Conservation (phyloP, 1,140 invertebrate species). For the Portunus trituberculatus region DNA sequence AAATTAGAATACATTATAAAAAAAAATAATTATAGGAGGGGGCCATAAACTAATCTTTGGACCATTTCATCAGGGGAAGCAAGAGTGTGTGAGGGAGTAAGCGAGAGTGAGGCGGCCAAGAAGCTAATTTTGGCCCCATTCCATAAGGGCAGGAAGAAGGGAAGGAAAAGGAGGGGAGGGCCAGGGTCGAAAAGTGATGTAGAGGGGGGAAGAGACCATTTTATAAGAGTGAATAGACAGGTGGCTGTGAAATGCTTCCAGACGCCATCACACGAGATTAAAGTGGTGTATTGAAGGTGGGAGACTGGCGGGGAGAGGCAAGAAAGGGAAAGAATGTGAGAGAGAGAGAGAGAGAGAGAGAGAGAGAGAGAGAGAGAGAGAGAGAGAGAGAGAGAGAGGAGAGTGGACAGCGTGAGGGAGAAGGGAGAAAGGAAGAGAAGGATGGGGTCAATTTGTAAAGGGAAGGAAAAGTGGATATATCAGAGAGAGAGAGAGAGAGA, state of each 20-base stretch:
- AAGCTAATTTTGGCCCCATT: background rate
- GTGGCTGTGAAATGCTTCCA: background rate
- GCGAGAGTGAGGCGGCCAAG: background rate
- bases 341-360: background rate
- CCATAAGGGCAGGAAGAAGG: background rate
- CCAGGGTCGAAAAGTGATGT: background rate
- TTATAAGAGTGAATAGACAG: slow-evolving; percentile 12
- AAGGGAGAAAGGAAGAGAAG: too few species aligned
- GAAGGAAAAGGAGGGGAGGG: background rate
- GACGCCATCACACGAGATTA: background rate
- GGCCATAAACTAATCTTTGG: background rate
- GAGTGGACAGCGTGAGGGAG: too few species aligned
- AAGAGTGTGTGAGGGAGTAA: background rate
- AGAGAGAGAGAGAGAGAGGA: too few species aligned
- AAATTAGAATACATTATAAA: background rate
- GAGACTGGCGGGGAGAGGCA: background rate
- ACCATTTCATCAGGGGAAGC: background rate
- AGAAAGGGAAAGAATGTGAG: background rate
- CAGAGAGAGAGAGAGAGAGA: too few species aligned
- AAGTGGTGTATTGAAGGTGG: background rate
- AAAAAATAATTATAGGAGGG: background rate
- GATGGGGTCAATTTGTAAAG: too few species aligned
- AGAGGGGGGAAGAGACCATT: background rate
- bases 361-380: background rate
- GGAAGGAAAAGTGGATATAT: too few species aligned